Evolutionary conservation across 1,140 invertebrate species (phyloP).

Genomic region (Apis mellifera): DNA sequence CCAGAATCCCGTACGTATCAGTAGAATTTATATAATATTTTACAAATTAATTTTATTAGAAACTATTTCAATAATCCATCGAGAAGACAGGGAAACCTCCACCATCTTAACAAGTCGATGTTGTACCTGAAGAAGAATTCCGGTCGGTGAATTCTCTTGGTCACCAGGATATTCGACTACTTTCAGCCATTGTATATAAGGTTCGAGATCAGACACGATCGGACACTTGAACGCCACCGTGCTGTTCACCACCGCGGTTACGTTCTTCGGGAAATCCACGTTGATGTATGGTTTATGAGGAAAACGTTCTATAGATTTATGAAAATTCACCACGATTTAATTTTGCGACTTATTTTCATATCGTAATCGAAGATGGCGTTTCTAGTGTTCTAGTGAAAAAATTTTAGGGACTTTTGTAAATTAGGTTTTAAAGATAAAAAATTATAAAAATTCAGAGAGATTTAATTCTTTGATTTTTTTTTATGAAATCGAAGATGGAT

Average conservation of each 20-base stretch:
- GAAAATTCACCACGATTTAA: conserved; percentile 14
- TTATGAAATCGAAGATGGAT: no score
- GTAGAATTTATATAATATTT: neutral
- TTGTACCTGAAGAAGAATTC: conserved; percentile 83
- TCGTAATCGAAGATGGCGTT: neutral
- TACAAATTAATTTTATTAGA: neutral
- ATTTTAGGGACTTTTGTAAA: no score
- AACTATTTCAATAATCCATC: neutral
- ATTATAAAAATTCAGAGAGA: no score
- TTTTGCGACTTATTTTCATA: neutral
- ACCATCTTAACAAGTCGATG: conserved; percentile 66
- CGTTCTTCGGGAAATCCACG: conserved; percentile 89
- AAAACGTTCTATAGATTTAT: conserved; percentile 84
- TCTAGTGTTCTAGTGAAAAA: no score
- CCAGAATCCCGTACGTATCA: neutral
- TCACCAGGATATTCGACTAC: conserved; percentile 81
- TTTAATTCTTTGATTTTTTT: no score
- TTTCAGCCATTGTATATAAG: conserved; percentile 88
- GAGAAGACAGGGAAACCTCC: conserved; percentile 57
- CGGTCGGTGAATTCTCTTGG: conserved; percentile 81
- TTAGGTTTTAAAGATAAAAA: no score
- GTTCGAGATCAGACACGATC: conserved; percentile 88
- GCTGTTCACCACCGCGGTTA: conserved; percentile 87
- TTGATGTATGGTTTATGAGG: conserved; percentile 90
- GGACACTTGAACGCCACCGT: conserved; percentile 88